phyloP scores from a whole-genome alignment of 2,888 invertebrate genomes.

The Limenitis camilla region DNA sequence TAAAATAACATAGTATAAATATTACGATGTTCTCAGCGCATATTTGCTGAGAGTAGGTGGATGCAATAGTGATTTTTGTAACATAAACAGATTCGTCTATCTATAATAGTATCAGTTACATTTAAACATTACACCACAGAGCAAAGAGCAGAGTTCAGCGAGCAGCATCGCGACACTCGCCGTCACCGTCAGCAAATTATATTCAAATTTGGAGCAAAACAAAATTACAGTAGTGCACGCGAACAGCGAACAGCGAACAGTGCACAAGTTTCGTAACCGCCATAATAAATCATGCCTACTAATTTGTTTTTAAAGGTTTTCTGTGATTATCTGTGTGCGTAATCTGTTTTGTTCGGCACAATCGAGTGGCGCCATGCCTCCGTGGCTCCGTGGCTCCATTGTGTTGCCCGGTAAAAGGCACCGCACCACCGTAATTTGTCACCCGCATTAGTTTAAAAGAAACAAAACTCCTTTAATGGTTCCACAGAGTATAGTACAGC shows the following conservation, averaged over 20 bases:
- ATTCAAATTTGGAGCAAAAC: conserved; percentile 71
- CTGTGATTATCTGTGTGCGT: conserved; percentile 62
- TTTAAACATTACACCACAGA: conserved; percentile 1
- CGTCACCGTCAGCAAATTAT: conserved; percentile 53
- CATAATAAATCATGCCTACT: conserved; percentile 70
- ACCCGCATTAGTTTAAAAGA: conserved; percentile 43
- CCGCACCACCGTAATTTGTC: conserved; percentile 61
- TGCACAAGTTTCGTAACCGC: conserved; percentile 49
- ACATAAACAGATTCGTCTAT: too few species aligned
- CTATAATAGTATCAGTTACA: background rate
- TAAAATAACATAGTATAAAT: too few species aligned
- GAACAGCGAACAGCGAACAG: conserved; percentile 46
- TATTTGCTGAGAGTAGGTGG: too few species aligned
- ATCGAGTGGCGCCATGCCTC: conserved; percentile 35
- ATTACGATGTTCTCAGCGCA: too few species aligned
- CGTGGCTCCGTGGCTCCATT: conserved; percentile 39
- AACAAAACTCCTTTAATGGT: conserved; percentile 60
- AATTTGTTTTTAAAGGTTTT: conserved; percentile 74
- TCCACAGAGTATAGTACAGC: conserved; percentile 14
- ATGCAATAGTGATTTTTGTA: too few species aligned
- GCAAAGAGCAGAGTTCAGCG: conserved; percentile 4
- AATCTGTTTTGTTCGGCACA: conserved; percentile 64
- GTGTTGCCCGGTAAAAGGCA: conserved; percentile 46
- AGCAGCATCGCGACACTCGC: conserved; percentile 15
- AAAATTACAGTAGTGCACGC: conserved; percentile 71